A percentile compares a stretch with the other conserved stretches of the same genome.
Evolutionary conservation across 2,888 invertebrate species (phyloP).

Genomic region (Prostheceraeus crozeri): DNA sequence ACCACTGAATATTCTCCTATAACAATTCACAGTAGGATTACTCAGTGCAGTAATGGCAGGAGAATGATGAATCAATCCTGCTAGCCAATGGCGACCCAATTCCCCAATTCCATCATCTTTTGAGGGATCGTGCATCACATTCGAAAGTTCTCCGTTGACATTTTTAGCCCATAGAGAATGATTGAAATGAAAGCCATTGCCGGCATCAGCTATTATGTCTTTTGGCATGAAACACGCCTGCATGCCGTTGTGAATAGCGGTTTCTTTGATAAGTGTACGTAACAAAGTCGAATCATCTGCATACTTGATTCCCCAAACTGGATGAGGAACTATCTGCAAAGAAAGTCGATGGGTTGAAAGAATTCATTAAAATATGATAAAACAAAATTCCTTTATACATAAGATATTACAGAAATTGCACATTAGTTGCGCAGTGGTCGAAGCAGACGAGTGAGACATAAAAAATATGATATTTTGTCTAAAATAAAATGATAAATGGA

Average conservation of each 20-base stretch:
- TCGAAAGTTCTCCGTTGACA: constrained; percentile 5
- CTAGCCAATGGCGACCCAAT: constrained; percentile 43
- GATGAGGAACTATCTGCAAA: too few species aligned
- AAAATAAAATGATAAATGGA: too few species aligned
- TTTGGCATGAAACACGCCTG: constrained; percentile 5
- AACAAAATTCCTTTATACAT: too few species aligned
- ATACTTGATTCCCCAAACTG: constrained; percentile 1
- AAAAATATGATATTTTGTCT: too few species aligned
- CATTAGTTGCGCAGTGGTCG: too few species aligned
- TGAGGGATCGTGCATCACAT: constrained; percentile 38
- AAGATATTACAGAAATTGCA: too few species aligned
- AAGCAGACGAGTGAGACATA: too few species aligned
- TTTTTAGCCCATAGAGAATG: constrained; percentile 40
- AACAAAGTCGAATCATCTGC: constrained; percentile 3
- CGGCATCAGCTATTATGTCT: background rate
- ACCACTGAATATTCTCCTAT: constrained; percentile 42
- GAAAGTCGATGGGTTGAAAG: too few species aligned
- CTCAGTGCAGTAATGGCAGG: constrained; percentile 42
- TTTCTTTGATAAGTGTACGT: background rate
- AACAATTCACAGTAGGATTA: constrained; percentile 46
- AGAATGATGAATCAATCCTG: constrained; percentile 43
- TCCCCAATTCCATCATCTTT: constrained; percentile 37
- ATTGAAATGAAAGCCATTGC: constrained; percentile 41
- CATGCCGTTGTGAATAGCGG: background rate
- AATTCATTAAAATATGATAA: too few species aligned